Evolutionary conservation across 2,888 invertebrate genomes (phyloP).

Genomic region (Limenitis camilla): DNA sequence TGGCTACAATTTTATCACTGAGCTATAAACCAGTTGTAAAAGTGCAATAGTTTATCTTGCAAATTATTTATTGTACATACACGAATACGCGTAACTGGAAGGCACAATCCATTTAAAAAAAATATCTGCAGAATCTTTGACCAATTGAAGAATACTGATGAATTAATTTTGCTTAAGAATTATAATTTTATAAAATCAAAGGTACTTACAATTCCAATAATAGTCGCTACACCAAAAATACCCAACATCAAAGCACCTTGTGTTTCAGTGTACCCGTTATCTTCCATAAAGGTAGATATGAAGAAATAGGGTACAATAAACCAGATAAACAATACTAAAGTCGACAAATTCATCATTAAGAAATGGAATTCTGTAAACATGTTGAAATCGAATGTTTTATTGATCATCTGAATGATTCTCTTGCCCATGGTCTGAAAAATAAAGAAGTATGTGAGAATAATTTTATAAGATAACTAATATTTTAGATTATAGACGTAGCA

Average conservation of each 20-base stretch:
- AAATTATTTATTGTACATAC: not conserved
- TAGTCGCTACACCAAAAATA: constrained; percentile 90
- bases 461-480: not conserved
- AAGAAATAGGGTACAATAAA: constrained; percentile 97
- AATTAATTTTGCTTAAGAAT: too few species aligned
- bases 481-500: not conserved
- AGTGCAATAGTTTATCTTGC: constrained; percentile 4
- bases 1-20: not conserved
- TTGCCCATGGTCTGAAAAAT: constrained; percentile 81
- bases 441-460: not conserved
- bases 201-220: constrained; percentile 86
- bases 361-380: constrained; percentile 88
- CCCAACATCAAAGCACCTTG: constrained; percentile 87
- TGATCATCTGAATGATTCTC: constrained; percentile 78
- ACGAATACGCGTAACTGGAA: not conserved
- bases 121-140: too few species aligned
- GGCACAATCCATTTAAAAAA: not conserved
- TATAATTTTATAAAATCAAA: too few species aligned
- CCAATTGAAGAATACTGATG: too few species aligned
- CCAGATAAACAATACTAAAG: constrained; percentile 92
- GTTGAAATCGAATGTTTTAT: constrained; percentile 86
- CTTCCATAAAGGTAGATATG: constrained; percentile 85
- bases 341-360: constrained; percentile 89
- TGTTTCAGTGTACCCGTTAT: constrained; percentile 76
- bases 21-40: not conserved